phyloP scores from a whole-genome alignment of 2,113 vertebrate species.

The Myxocyprinus asiaticus region DNA sequence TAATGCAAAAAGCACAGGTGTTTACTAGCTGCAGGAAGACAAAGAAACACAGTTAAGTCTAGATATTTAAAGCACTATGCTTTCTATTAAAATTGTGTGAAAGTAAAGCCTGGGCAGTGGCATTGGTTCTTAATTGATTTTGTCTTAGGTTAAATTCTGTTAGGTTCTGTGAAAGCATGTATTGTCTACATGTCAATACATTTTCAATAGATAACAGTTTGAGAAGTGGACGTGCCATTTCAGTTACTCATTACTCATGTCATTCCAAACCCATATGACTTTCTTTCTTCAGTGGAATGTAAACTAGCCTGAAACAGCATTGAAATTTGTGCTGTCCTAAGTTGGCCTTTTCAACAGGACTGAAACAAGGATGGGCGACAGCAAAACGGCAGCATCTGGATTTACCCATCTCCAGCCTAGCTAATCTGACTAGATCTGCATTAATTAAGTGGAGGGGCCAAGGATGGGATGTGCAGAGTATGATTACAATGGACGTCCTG shows the following conservation, averaged over 20 bases:
- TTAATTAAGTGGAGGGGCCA: conserved; percentile 7
- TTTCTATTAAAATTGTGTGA: not conserved
- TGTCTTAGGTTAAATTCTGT: too few species aligned
- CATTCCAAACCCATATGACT: too few species aligned
- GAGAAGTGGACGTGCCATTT: too few species aligned
- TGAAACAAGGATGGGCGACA: not conserved
- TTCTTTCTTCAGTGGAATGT: too few species aligned
- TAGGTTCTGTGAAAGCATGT: too few species aligned
- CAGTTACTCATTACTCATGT: too few species aligned
- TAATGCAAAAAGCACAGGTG: not conserved
- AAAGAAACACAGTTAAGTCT: not conserved
- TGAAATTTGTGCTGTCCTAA: too few species aligned
- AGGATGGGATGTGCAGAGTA: not conserved
- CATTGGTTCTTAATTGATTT: not conserved
- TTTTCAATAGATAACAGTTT: not conserved
- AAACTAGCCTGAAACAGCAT: too few species aligned
- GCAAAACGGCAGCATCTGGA: conserved; percentile 3
- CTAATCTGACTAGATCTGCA: not conserved
- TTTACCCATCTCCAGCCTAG: not conserved
- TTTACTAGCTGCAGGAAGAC: not conserved
- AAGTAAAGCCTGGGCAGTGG: not conserved
- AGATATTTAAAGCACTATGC: not conserved
- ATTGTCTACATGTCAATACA: too few species aligned
- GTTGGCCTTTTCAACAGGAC: not conserved
- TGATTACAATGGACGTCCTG: conserved; percentile 29